These are phyloP conservation scores for Platycnemis pennipes DNA, from an alignment of 2,888 invertebrate genomes.

Conservation along the genomic window DNA sequence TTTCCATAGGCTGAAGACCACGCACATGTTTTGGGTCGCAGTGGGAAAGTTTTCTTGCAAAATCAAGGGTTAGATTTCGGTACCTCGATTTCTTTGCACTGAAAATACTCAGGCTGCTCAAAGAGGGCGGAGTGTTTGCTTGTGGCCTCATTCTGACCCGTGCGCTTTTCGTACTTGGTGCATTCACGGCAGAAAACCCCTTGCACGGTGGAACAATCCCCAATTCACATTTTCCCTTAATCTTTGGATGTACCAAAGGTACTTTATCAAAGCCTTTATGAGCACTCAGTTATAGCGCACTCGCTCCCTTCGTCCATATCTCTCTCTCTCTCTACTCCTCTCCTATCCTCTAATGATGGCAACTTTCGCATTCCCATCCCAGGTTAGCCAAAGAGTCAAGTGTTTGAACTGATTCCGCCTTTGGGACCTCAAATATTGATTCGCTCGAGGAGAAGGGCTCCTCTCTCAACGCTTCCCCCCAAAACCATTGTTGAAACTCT, in stretches of 20 bases:
- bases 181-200: not conserved
- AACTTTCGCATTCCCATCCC: not conserved
- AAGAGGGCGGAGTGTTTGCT: not conserved
- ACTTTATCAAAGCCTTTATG: not conserved
- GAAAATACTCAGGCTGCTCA: not conserved
- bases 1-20: too few species aligned
- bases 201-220: not conserved
- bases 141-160: not conserved
- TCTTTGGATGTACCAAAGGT: not conserved
- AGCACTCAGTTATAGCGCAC: not conserved
- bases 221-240: not conserved
- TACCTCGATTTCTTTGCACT: too few species aligned
- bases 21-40: too few species aligned
- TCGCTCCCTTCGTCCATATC: not conserved
- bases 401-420: constrained; percentile 20
- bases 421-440: not conserved
- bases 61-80: too few species aligned
- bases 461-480: not conserved
- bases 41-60: too few species aligned
- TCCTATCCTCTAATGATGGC: not conserved
- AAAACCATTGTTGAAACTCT: not conserved
- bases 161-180: not conserved
- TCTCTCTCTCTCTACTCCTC: not conserved
- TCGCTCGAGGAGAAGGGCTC: not conserved
- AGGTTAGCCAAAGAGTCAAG: not conserved